A percentile compares a stretch with the other conserved stretches of the same genome.
Evolutionary conservation across 2,113 vertebrate genomes (phyloP).

Genomic region (human): GRCh38 chr6:130968001-130968500

Average conservation of each 20-base stretch:
- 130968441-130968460: neutral
- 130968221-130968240: slow-evolving; percentile 76
- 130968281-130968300: slow-evolving; percentile 75
- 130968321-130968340: slow-evolving; percentile 52
- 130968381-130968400: neutral
- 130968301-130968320: slow-evolving; percentile 65
- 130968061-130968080: neutral
- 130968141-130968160: slow-evolving; percentile 23
- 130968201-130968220: slow-evolving; percentile 72
- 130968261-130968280: slow-evolving; percentile 81
- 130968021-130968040: neutral
- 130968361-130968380: slow-evolving; percentile 40
- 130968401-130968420: neutral
- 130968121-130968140: neutral
- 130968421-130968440: neutral
- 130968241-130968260: slow-evolving; percentile 76
- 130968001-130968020: neutral
- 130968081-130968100: neutral
- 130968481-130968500: neutral
- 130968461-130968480: slow-evolving; percentile 25
- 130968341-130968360: slow-evolving; percentile 67
- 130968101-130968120: neutral
- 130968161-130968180: slow-evolving; percentile 35
- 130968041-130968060: neutral
- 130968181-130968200: slow-evolving; percentile 59